These are phyloP conservation scores for Drosophila borborema DNA, from an alignment of 2,888 invertebrate species.

Conservation along the genomic window DNA sequence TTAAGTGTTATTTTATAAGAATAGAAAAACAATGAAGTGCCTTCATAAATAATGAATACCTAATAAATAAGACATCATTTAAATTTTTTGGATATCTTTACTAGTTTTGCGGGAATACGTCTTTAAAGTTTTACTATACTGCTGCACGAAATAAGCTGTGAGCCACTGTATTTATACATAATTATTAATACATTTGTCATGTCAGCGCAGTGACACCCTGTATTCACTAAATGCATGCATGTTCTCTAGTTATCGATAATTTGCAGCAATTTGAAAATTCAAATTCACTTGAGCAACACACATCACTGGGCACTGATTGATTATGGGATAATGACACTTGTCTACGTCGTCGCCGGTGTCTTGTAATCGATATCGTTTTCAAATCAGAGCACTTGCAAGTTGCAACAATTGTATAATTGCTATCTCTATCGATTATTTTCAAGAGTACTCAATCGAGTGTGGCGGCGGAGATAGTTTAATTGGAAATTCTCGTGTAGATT, in stretches of 20 bases:
- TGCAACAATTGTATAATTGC: background rate
- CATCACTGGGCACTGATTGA: background rate
- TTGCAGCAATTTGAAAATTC: background rate
- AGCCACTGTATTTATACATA: too few relatives aligned
- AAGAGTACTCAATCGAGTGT: background rate
- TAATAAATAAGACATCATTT: too few relatives aligned
- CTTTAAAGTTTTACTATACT: too few relatives aligned
- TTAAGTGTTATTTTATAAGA: too few relatives aligned
- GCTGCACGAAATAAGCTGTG: too few relatives aligned
- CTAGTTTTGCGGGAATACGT: too few relatives aligned
- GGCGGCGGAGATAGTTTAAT: background rate
- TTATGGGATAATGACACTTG: slow-evolving; percentile 1
- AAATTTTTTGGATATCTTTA: too few relatives aligned
- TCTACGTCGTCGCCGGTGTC: background rate
- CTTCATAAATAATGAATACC: too few relatives aligned
- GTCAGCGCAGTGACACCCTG: background rate
- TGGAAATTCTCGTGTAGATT: background rate
- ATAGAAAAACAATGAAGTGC: too few relatives aligned
- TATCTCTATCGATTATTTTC: background rate
- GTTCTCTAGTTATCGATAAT: background rate
- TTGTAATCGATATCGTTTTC: background rate
- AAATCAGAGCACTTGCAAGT: background rate
- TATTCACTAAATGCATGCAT: background rate
- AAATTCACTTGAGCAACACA: background rate
- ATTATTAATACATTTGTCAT: background rate